Percentiles rank a stretch among this genome's conserved stretches.
Conservation (phyloP, 2,113 vertebrate species). For the Menura novaehollandiae region DNA sequence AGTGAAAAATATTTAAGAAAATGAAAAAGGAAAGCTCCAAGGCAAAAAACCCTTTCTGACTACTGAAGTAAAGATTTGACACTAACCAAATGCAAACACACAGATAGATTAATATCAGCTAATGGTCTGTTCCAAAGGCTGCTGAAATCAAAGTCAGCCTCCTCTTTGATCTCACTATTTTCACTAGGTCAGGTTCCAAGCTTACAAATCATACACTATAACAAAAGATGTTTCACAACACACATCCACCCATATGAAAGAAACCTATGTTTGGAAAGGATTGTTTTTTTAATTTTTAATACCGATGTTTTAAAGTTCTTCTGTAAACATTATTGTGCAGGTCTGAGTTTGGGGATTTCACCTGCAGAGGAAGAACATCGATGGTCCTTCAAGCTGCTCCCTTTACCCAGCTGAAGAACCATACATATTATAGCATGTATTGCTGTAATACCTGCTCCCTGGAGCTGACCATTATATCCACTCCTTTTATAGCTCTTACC, state of each 20-base stretch:
- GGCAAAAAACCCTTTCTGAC: background rate
- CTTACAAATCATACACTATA: background rate
- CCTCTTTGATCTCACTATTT: constrained; percentile 13
- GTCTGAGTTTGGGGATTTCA: background rate
- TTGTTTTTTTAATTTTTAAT: too few relatives aligned
- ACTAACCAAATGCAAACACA: background rate
- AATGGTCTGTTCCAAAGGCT: background rate
- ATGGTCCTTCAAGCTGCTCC: background rate
- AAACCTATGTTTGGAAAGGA: background rate
- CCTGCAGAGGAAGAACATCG: background rate
- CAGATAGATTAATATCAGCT: constrained; percentile 17
- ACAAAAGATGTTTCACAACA: constrained; percentile 29
- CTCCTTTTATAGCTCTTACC: background rate
- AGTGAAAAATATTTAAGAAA: background rate
- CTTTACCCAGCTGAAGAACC: background rate
- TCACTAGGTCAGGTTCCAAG: constrained; percentile 23
- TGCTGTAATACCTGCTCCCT: background rate
- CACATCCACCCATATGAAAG: background rate
- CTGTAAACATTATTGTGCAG: background rate
- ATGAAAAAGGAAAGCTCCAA: background rate
- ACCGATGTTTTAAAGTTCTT: background rate
- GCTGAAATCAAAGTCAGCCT: constrained; percentile 25
- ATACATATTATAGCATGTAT: background rate
- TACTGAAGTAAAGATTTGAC: constrained; percentile 1
- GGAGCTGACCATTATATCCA: background rate